Conservation (phyloP, 2,888 invertebrate genomes). For the Pogonocherus hispidulus region DNA sequence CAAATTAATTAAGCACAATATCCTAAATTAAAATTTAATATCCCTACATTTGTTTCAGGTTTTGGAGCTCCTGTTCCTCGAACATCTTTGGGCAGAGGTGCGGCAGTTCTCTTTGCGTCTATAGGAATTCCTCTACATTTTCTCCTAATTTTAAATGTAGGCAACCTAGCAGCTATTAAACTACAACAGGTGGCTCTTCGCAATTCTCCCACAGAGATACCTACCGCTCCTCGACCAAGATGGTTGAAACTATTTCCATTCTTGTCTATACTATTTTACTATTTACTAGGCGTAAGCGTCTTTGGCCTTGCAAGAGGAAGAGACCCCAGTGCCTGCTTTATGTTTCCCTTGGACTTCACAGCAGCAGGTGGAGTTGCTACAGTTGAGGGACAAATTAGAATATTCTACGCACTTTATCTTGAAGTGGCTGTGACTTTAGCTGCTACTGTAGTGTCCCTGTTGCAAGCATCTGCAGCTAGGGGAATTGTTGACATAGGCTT, state of each 20-base stretch:
- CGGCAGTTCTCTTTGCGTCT: constrained; percentile 76
- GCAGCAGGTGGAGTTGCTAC: constrained; percentile 78
- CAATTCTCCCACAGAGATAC: constrained; percentile 56
- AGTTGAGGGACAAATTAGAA: constrained; percentile 72
- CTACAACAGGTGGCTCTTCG: constrained; percentile 67
- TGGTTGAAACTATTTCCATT: constrained; percentile 69
- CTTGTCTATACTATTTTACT: constrained; percentile 71
- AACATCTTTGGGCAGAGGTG: constrained; percentile 74
- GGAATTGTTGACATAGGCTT: constrained; percentile 72
- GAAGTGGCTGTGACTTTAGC: constrained; percentile 78
- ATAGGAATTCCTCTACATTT: constrained; percentile 79
- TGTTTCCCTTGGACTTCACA: constrained; percentile 81
- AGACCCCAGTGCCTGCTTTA: constrained; percentile 70
- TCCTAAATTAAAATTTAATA: no score
- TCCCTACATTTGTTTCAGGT: constrained; percentile 68
- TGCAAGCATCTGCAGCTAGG: constrained; percentile 74
- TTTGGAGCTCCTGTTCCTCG: constrained; percentile 82
- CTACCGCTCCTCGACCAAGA: constrained; percentile 54
- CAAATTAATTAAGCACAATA: no score
- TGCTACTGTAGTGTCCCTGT: constrained; percentile 73
- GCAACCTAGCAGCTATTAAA: constrained; percentile 69
- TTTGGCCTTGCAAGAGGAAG: constrained; percentile 74
- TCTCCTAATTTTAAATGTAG: constrained; percentile 73
- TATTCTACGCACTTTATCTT: constrained; percentile 77
- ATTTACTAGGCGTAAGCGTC: constrained; percentile 72